Evolutionary conservation across 2,888 invertebrate genomes (phyloP), one percentile per base, ranked within the genome.

Genomic region (Synanthedon vespiformis): DNA sequence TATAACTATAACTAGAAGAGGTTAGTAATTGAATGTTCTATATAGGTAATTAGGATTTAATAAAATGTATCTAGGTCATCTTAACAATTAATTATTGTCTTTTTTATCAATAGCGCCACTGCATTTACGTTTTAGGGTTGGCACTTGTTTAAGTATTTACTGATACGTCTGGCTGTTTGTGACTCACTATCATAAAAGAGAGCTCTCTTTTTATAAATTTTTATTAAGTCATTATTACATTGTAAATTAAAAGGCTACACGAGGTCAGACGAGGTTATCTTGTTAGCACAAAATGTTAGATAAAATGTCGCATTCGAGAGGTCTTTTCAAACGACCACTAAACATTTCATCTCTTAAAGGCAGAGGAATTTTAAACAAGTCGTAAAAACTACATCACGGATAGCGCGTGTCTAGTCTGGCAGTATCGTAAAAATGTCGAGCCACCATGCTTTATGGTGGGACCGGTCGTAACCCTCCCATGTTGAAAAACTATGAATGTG

Each of bases 381-480:
- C 70, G 74, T 78, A 74, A 77, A 80, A 64, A 64, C 65, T 55
- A 61, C 61, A 58, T 62, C 62, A 59, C 47, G 48, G 51, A 50
- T 52, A 53, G 52, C 18, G 53, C 58, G 61, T 57, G 58, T 62
- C 62, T 61, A 62, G 66, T 64, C 67, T 63, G 58, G 58, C 61
- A 55, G 60, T 61, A 56, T 74, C 77, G 74, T 80, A 77, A 80
- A 80, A 72, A 69, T 61, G 72, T 74, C 74, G 58, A 58, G 57
- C 58, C 51, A 52, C 58, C 58, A 59, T 67, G 62, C 62, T 78
- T 79, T 78, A 77, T 70, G 58, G 34, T 34, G 34, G 34, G 34
- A 34, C 34, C 8, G 34, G 60, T 48, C 52, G 22, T 53, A 57
- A 61, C 62, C 64, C 22, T 22, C 65, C 65, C 61, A 62, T 62